Evolutionary conservation across 2,113 vertebrate genomes (phyloP).

Genomic region (Crotalus horridus): DNA sequence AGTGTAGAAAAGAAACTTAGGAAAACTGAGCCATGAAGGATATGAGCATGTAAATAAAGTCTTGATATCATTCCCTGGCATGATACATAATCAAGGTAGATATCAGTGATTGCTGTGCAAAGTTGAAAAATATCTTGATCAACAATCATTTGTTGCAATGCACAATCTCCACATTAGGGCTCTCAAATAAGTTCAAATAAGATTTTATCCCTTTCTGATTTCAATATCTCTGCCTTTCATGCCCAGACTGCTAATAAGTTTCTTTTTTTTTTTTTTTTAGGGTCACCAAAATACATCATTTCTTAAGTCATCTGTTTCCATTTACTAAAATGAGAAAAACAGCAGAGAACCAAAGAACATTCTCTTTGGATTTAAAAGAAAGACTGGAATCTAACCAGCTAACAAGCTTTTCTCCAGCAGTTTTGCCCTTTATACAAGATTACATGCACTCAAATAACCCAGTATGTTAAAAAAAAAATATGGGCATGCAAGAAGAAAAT

Average conservation of each 20-base stretch:
- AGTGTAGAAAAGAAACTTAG: background rate
- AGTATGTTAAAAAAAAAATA: background rate
- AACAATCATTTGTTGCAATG: background rate
- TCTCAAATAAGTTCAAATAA: background rate
- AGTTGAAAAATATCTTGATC: constrained; percentile 35
- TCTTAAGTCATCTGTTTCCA: constrained; percentile 11
- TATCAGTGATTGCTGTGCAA: constrained; percentile 14
- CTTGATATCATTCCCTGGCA: background rate
- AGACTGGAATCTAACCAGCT: background rate
- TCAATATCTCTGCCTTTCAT: background rate
- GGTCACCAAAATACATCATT: background rate
- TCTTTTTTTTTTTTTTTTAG: background rate
- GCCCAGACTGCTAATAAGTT: background rate
- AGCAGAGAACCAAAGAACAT: background rate
- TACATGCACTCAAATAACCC: background rate
- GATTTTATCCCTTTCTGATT: background rate
- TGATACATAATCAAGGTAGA: constrained; percentile 33
- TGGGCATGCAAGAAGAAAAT: background rate
- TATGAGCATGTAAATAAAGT: background rate
- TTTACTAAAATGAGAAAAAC: background rate
- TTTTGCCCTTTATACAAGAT: background rate
- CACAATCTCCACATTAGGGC: background rate
- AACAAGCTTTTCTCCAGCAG: background rate
- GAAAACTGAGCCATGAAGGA: background rate
- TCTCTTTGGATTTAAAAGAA: background rate